A percentile compares a stretch with the other conserved stretches of the same genome.
These are phyloP conservation scores for Drosophila multiciliata DNA, from an alignment of 2,888 invertebrate species.

Conservation along the genomic window DNA sequence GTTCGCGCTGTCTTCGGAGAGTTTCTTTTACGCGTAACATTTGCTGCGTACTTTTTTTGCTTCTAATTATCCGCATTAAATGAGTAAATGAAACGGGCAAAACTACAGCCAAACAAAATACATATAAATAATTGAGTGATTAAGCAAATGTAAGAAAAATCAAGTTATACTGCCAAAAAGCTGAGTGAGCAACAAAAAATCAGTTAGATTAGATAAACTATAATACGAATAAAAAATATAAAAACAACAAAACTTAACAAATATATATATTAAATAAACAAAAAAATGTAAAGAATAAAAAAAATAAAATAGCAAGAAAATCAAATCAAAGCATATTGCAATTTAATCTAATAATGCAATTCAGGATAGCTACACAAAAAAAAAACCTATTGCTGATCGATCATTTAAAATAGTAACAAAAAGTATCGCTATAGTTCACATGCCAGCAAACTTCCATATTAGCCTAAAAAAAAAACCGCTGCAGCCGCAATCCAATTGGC, in stretches of 20 bases:
- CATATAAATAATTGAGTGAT: constrained; percentile 56
- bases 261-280: background rate
- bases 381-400: background rate
- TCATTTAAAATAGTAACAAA: background rate
- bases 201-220: background rate
- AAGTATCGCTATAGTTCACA: constrained; percentile 12
- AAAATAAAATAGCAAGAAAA: background rate
- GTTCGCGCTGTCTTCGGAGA: constrained; percentile 32
- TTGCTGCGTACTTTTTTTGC: constrained; percentile 49
- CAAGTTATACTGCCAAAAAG: constrained; percentile 9
- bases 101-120: constrained; percentile 39
- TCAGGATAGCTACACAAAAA: background rate
- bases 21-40: constrained; percentile 24
- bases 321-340: background rate
- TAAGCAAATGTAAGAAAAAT: constrained; percentile 56
- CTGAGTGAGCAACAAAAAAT: background rate
- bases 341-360: background rate
- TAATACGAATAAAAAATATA: background rate
- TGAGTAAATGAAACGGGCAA: constrained; percentile 35
- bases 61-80: constrained; percentile 58
- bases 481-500: constrained; percentile 37
- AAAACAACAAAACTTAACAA: background rate
- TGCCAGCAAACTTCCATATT: constrained; percentile 6
- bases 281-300: background rate
- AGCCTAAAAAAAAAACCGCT: constrained; percentile 1